Percentiles rank a stretch among this genome's conserved stretches.
Conservation (phyloP, 1,140 invertebrate species). For the Drosophila chauvacae region DNA sequence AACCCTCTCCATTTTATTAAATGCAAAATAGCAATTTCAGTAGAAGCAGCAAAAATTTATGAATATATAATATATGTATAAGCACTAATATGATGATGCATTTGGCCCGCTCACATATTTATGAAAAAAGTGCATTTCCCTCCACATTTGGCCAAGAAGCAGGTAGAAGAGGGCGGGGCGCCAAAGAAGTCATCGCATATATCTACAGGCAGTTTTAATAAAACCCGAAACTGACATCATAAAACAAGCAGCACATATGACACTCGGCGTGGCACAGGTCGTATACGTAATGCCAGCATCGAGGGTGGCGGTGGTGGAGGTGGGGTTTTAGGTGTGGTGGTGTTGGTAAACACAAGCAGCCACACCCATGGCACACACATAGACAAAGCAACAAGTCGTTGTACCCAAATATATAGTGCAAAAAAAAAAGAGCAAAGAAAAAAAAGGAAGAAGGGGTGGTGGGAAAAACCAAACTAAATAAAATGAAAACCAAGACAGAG, state of each 20-base stretch:
- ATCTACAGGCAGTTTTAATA: constrained; percentile 80
- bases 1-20: constrained; percentile 9
- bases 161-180: constrained; percentile 3
- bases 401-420: constrained; percentile 77
- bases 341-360: constrained; percentile 53
- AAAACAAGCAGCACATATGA: constrained; percentile 76
- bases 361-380: constrained; percentile 69
- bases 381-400: constrained; percentile 81
- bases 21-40: constrained; percentile 24
- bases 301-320: constrained; percentile 2
- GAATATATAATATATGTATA: constrained; percentile 20
- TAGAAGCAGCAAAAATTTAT: constrained; percentile 15
- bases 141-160: constrained; percentile 63
- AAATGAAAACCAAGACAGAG: constrained; percentile 64
- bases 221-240: constrained; percentile 82
- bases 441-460: constrained; percentile 4
- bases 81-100: constrained; percentile 71
- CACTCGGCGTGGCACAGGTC: constrained; percentile 67
- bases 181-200: constrained; percentile 47
- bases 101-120: constrained; percentile 76
- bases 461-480: constrained; percentile 62
- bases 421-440: constrained; percentile 18
- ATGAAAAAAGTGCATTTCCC: constrained; percentile 70
- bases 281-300: constrained; percentile 63
- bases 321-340: constrained; percentile 23